Percentiles rank a stretch among this genome's conserved stretches.
These are phyloP conservation scores for Nansenia antarctica DNA, from an alignment of 2,113 vertebrate genomes.

Conservation along the genomic window DNA sequence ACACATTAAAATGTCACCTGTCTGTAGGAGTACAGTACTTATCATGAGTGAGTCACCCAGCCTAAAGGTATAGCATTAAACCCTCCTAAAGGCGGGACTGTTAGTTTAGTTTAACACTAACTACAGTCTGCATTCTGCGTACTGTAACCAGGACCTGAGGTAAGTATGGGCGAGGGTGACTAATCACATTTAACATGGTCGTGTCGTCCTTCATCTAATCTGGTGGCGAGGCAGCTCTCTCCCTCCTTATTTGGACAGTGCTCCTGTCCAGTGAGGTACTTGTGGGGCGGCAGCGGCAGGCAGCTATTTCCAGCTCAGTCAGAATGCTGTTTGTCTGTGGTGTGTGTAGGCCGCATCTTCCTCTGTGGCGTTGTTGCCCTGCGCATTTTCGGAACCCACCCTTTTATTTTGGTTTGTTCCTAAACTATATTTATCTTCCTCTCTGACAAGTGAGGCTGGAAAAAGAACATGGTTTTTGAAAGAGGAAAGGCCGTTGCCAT, in stretches of 20 bases:
- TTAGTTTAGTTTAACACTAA: conserved; percentile 18
- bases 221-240: conserved; percentile 81
- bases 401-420: conserved; percentile 88
- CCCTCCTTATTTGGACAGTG: conserved; percentile 81
- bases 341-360: conserved; percentile 74
- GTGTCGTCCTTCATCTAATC: conserved; percentile 74
- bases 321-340: conserved; percentile 83
- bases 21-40: too few relatives aligned
- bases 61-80: conserved; percentile 15
- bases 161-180: conserved; percentile 56
- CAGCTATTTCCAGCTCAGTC: conserved; percentile 82
- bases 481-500: conserved; percentile 55
- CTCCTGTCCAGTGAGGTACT: conserved; percentile 70
- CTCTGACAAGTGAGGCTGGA: conserved; percentile 85
- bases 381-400: conserved; percentile 83
- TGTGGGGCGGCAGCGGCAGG: conserved; percentile 69
- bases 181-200: conserved; percentile 73
- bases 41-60: conserved; percentile 5
- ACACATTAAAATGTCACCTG: conserved; percentile 19
- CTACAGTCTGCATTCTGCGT: conserved; percentile 27
- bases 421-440: conserved; percentile 88
- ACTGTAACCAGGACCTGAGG: conserved; percentile 46
- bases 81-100: conserved; percentile 11
- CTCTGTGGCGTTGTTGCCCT: conserved; percentile 87
- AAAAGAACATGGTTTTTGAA: conserved; percentile 76